Evolutionary conservation across 2,113 vertebrate species (phyloP).

Genomic region (Orientallactaga bullata): DNA sequence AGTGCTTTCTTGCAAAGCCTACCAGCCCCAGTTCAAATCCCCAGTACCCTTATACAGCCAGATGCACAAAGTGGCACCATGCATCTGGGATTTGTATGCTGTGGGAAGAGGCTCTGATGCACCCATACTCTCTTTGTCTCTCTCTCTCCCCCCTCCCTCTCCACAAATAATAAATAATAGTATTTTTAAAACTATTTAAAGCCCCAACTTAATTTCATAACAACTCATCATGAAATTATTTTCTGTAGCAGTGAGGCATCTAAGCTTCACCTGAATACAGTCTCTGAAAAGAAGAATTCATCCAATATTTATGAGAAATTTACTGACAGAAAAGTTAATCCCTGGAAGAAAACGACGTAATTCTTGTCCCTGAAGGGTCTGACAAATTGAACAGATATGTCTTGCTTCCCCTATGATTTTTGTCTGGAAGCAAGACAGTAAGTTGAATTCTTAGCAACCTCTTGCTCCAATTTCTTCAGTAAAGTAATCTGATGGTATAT

Average conservation of each 20-base stretch:
- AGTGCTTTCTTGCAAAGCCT: no score
- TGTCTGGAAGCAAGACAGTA: not conserved
- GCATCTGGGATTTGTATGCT: no score
- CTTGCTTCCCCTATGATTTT: not conserved
- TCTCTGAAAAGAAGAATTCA: not conserved
- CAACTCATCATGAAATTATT: not conserved
- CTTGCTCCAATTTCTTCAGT: not conserved
- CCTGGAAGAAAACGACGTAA: not conserved
- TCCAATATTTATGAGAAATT: not conserved
- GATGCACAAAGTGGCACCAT: no score
- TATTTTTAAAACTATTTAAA: no score
- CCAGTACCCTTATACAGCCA: no score
- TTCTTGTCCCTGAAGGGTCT: not conserved
- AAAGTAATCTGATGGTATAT: not conserved
- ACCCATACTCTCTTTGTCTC: no score
- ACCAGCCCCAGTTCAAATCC: no score
- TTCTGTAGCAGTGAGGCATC: not conserved
- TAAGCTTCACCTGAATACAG: not conserved
- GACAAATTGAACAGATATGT: slow-evolving; percentile 25
- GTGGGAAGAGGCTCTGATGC: no score
- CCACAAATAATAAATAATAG: no score
- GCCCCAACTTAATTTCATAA: not conserved
- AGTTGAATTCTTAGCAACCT: not conserved
- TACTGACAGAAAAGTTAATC: not conserved
- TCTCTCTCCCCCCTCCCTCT: no score